These are phyloP conservation scores for Sicus ferrugineus DNA, from an alignment of 2,888 invertebrate genomes.

Conservation along the genomic window DNA sequence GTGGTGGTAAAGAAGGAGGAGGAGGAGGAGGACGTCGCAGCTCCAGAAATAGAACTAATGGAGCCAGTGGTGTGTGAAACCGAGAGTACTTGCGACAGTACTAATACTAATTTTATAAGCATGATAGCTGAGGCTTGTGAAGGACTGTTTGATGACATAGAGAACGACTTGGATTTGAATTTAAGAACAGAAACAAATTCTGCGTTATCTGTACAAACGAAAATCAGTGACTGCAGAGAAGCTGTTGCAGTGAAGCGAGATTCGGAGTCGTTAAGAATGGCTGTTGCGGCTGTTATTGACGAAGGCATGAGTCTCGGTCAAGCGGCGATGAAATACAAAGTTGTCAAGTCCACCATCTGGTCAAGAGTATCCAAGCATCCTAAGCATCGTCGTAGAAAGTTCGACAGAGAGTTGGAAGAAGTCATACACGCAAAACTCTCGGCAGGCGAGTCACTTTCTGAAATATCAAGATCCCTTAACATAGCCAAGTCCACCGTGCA, in stretches of 20 bases:
- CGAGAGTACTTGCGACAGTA: neutral
- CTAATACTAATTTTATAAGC: slow-evolving; percentile 14
- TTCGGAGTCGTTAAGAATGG: slow-evolving; percentile 34
- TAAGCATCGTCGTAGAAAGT: slow-evolving; percentile 38
- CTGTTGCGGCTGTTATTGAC: slow-evolving; percentile 41
- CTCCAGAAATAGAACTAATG: neutral
- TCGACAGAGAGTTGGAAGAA: slow-evolving; percentile 37
- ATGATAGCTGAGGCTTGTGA: slow-evolving; percentile 36
- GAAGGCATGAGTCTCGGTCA: slow-evolving; percentile 41
- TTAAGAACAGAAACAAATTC: neutral
- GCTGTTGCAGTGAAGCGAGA: slow-evolving; percentile 7
- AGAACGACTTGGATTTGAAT: slow-evolving; percentile 34
- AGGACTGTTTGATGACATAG: slow-evolving; percentile 36
- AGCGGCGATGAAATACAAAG: slow-evolving; percentile 42
- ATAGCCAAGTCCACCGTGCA: slow-evolving; percentile 45
- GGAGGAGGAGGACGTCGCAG: neutral
- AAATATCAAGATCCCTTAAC: slow-evolving; percentile 42
- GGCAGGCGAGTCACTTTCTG: slow-evolving; percentile 42
- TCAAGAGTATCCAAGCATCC: slow-evolving; percentile 42
- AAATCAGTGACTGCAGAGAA: neutral
- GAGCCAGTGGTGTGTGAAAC: neutral
- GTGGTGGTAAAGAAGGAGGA: neutral
- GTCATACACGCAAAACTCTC: slow-evolving; percentile 41
- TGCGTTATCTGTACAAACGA: neutral
- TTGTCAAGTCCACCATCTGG: slow-evolving; percentile 44